Percentiles rank a stretch among this genome's conserved stretches.
phyloP scores from a whole-genome alignment of 2,888 invertebrate genomes.

The Phyllotreta striolata region DNA sequence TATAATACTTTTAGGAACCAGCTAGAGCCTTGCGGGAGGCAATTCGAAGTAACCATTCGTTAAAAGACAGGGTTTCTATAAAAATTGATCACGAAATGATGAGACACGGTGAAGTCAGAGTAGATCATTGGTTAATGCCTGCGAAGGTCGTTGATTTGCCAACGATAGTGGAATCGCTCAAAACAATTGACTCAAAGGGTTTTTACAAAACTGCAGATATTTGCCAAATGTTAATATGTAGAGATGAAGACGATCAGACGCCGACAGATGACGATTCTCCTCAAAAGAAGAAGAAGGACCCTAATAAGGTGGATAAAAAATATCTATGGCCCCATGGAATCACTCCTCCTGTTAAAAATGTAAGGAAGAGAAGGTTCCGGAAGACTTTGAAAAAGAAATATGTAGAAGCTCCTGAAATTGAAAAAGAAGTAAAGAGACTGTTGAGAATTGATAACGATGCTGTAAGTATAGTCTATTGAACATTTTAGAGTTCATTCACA shows the following conservation, averaged over 20 bases:
- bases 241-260: conserved; percentile 83
- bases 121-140: conserved; percentile 88
- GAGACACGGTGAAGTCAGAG: conserved; percentile 86
- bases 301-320: conserved; percentile 82
- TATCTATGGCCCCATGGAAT: conserved; percentile 95
- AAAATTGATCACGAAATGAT: conserved; percentile 85
- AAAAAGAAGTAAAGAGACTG: conserved; percentile 95
- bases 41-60: conserved; percentile 75
- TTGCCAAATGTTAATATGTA: conserved; percentile 90
- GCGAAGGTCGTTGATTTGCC: conserved; percentile 92
- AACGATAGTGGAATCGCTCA: conserved; percentile 89
- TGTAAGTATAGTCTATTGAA: conserved; percentile 60
- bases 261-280: conserved; percentile 79
- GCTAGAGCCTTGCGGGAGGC: conserved; percentile 76
- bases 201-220: conserved; percentile 98
- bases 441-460: conserved; percentile 94
- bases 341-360: conserved; percentile 95
- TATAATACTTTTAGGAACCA: conserved; percentile 66
- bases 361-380: conserved; percentile 88
- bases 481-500: not conserved
- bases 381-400: conserved; percentile 97
- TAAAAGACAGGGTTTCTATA: conserved; percentile 86
- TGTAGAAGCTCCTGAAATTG: conserved; percentile 96
- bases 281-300: conserved; percentile 85
- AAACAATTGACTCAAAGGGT: conserved; percentile 95